Evolutionary conservation across 2,113 vertebrate species (phyloP).

Genomic region (Oreochromis tanganicae): DNA sequence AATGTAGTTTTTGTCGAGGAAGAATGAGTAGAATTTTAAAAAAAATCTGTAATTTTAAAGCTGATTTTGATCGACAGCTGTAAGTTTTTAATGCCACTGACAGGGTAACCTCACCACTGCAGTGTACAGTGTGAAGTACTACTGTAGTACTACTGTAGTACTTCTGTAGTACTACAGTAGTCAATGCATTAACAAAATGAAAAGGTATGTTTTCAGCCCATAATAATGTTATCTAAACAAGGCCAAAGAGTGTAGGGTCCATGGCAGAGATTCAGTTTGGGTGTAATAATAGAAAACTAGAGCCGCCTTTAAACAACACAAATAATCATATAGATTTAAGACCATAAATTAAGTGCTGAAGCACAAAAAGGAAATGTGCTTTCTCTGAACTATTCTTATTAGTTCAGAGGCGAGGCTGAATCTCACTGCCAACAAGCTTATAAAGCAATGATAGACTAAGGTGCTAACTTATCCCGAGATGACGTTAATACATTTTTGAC

Average conservation of each 20-base stretch:
- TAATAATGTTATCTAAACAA: neutral
- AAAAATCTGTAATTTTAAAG: neutral
- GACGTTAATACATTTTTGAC: slow-evolving; percentile 74
- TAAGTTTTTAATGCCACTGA: neutral
- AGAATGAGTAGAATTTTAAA: neutral
- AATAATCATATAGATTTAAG: neutral
- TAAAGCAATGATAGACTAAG: neutral
- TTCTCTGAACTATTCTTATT: neutral
- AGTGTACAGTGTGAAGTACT: neutral
- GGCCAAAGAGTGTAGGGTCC: neutral
- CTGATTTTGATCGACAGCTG: neutral
- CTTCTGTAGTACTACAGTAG: neutral
- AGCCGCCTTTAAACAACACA: neutral
- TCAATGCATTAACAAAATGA: neutral
- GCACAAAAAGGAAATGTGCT: neutral
- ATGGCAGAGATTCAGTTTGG: neutral
- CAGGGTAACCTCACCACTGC: neutral
- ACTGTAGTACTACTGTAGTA: neutral
- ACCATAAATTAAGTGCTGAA: neutral
- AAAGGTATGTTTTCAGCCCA: neutral
- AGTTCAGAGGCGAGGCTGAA: neutral
- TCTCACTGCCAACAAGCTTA: slow-evolving; percentile 2
- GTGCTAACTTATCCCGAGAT: slow-evolving; percentile 61
- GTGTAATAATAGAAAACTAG: neutral
- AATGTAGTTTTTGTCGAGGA: neutral